Evolutionary conservation across 2,113 vertebrate species (phyloP).

Genomic region (Onychostruthus taczanowskii): DNA sequence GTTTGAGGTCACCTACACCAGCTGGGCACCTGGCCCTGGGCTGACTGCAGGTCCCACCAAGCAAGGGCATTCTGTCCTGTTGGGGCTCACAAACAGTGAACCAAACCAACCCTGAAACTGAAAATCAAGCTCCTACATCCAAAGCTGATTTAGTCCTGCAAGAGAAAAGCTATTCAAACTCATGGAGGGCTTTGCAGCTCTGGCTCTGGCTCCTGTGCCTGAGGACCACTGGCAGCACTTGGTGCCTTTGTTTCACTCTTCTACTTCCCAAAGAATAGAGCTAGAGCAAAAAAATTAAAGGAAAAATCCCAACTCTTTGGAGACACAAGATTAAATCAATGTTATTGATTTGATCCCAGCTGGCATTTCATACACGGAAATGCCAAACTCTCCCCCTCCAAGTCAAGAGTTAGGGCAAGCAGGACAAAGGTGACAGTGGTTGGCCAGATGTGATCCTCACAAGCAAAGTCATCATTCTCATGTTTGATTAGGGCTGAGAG

Average conservation of each 20-base stretch:
- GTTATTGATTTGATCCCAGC: conserved; percentile 18
- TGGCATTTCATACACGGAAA: conserved; percentile 10
- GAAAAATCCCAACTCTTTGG: not conserved
- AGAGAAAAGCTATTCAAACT: not conserved
- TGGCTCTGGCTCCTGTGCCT: not conserved
- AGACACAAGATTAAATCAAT: conserved; percentile 17
- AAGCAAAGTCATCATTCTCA: not conserved
- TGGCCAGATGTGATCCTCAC: not conserved
- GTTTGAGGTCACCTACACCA: not conserved
- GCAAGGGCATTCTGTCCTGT: not conserved
- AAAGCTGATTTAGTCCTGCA: not conserved
- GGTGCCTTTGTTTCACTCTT: not conserved
- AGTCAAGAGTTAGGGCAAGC: not conserved
- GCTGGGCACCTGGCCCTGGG: not conserved
- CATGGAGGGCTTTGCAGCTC: not conserved
- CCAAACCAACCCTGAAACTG: not conserved
- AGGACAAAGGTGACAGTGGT: not conserved
- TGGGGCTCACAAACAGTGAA: not conserved
- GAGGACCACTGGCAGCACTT: conserved; percentile 36
- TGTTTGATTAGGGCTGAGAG: not conserved
- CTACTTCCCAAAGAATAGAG: conserved; percentile 14
- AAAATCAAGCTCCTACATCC: not conserved
- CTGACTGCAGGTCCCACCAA: not conserved
- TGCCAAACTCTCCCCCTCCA: not conserved
- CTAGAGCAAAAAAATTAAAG: not conserved